A percentile compares a stretch with the other conserved stretches of the same genome.
Conservation (phyloP, 2,113 vertebrate genomes). For the Ariopsis seemanni region DNA sequence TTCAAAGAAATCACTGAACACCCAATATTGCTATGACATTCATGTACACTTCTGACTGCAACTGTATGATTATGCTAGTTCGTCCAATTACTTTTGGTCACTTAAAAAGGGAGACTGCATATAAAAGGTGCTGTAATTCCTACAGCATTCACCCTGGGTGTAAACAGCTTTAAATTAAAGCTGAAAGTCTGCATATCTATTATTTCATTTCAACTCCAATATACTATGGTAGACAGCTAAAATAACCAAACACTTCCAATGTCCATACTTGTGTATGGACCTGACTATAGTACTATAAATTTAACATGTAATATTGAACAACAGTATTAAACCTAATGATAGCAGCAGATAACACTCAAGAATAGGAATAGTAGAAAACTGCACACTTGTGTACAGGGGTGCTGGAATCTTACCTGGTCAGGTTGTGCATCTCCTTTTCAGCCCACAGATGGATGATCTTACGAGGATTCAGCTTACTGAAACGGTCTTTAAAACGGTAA, state of each 20-base stretch:
- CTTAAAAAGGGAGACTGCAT: background rate
- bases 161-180: background rate
- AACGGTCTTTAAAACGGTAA: slow-evolving; percentile 96
- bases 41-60: too few species aligned
- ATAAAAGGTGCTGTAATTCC: background rate
- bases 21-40: too few species aligned
- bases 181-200: too few species aligned
- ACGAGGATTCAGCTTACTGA: slow-evolving; percentile 95
- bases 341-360: background rate
- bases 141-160: background rate
- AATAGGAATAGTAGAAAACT: too few species aligned
- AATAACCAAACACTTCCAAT: background rate
- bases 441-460: slow-evolving; percentile 97
- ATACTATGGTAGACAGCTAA: too few species aligned
- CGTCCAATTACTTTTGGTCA: background rate
- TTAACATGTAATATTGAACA: background rate
- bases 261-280: background rate
- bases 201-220: too few species aligned
- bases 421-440: slow-evolving; percentile 99
- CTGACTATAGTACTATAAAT: background rate
- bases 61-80: background rate
- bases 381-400: background rate
- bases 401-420: slow-evolving; percentile 77
- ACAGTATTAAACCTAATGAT: background rate
- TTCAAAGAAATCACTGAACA: too few species aligned